Percentiles rank a stretch among this genome's conserved stretches.
Evolutionary conservation across 2,113 vertebrate species (phyloP).

Genomic region (Cariama cristata): DNA sequence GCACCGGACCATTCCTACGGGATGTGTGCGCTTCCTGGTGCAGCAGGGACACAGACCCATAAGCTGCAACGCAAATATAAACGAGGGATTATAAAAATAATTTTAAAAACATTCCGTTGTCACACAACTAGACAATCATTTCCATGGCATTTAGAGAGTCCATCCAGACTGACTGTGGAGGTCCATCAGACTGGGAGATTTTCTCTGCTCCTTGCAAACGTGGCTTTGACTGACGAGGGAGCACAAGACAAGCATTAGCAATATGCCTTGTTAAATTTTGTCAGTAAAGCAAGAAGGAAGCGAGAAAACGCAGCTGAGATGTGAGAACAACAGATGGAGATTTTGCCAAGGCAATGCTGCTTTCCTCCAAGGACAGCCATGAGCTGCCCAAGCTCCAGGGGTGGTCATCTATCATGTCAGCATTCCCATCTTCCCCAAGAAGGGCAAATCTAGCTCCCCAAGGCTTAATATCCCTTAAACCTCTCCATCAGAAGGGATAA

Average conservation of each 20-base stretch:
- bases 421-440: neutral
- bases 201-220: neutral
- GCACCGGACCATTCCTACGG: neutral
- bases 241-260: accelerated
- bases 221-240: neutral
- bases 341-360: neutral
- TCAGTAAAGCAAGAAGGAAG: neutral
- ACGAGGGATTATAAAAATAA: neutral
- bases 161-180: neutral
- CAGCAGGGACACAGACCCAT: neutral
- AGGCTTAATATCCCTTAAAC: neutral
- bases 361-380: neutral
- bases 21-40: neutral
- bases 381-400: neutral
- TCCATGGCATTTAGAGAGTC: neutral
- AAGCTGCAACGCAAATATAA: neutral
- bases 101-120: neutral
- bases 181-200: neutral
- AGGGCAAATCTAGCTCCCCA: neutral
- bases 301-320: neutral
- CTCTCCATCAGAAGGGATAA: neutral
- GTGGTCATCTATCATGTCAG: neutral
- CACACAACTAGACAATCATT: neutral
- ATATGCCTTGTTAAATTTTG: neutral
- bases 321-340: neutral